Evolutionary conservation across 2,113 vertebrate genomes (phyloP).

Genomic region (Corapipo altera): DNA sequence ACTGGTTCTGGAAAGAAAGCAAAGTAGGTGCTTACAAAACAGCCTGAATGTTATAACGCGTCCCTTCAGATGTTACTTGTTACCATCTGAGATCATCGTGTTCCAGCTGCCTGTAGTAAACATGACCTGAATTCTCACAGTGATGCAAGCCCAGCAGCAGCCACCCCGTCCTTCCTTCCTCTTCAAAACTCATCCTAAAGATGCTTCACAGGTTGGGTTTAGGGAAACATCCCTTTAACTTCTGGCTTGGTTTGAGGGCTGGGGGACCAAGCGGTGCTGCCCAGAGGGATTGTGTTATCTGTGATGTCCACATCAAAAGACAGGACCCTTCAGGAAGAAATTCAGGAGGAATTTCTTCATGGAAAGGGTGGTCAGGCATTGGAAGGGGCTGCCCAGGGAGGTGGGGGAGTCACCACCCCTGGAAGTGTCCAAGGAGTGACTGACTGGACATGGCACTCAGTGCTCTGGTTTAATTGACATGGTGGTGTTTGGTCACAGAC

Average conservation of each 20-base stretch:
- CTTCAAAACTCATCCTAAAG: neutral
- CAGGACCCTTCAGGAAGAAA: neutral
- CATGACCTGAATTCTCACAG: slow-evolving; percentile 50
- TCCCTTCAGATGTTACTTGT: slow-evolving; percentile 64
- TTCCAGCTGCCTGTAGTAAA: slow-evolving; percentile 64
- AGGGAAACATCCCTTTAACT: neutral
- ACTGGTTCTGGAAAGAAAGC: neutral
- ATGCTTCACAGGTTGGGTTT: neutral
- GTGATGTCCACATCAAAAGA: fast-evolving
- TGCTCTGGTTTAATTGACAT: neutral
- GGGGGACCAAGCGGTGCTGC: neutral
- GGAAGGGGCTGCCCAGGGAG: neutral
- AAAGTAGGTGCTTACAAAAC: slow-evolving; percentile 64
- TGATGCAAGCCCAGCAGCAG: slow-evolving; percentile 1
- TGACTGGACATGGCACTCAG: fast-evolving
- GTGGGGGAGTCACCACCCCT: neutral
- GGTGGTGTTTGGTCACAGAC: neutral
- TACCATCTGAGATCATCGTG: slow-evolving; percentile 60
- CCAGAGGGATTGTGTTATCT: neutral
- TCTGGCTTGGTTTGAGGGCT: neutral
- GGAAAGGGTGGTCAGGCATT: neutral
- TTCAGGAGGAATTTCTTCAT: neutral
- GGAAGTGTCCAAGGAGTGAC: fast-evolving
- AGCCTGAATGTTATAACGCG: neutral
- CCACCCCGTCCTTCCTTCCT: neutral